Base-by-base conservation (phyloP, 2,113 vertebrate species). In the Oncorhynchus gorbuscha region DNA sequence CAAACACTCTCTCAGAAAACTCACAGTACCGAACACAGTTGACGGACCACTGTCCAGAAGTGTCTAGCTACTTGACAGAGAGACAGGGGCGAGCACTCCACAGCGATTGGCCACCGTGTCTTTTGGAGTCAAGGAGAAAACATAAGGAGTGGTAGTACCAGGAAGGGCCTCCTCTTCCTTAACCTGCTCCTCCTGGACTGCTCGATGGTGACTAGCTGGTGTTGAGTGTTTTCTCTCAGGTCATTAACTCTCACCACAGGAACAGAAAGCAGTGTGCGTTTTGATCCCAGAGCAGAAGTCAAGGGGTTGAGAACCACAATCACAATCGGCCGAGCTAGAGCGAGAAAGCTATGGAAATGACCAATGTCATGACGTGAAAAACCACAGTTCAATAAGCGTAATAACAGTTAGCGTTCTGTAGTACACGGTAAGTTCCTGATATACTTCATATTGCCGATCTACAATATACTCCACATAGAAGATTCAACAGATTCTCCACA, bases 211-310 rank as follows among this genome's bases (percentile, higher is more conserved):
- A 72, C 66, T 59, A 2, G 13, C 30, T 62, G 58, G 58, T 55
- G 8, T 6, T 8, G 28, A 32, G 30, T 30, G 64, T 18, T 55
- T 78, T 88, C 81, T 89, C 83, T 84, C 87, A 87, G 78, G 69
- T 80, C 48, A 72, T 83, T 45, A 85, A 86, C 72, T 77, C 39
- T 81, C 45, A 61, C 66, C 69, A 39, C 67, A 45, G 9, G 79
- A 71, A 88, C 83, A 88, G 73, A 82, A 72, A 76, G 22, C 26
- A 61, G 65, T 66, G 80, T 79, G 75, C 45, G 72, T 76, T 64
- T 64, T 85, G 80, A 83, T 80, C 80, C 79, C 75, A 30, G 75
- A 79, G 78, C 59, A 74, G 58, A 78, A 78, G 74, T 78, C 24
- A 65, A 39, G 77, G 80, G 83, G 76, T 76, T n/a, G 14, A 35